Evolutionary conservation across 2,113 vertebrate genomes (phyloP).

Genomic region (Triplophysa dalaica): DNA sequence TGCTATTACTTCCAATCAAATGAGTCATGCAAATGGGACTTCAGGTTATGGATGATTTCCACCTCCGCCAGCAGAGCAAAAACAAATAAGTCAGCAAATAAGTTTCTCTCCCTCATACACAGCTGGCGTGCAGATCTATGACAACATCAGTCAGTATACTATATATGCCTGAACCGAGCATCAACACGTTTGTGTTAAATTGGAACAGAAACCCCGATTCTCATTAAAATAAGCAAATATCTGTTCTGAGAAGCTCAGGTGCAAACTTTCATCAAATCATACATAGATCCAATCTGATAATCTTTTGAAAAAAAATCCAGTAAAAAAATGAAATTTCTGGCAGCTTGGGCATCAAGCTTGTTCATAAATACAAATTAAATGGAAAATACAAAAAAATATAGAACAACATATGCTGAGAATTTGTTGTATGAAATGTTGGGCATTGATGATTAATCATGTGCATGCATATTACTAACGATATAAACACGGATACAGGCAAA

Average conservation of each 20-base stretch:
- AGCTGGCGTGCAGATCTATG: slow-evolving; percentile 13
- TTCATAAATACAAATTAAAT: no score
- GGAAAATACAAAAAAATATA: no score
- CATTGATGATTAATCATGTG: no score
- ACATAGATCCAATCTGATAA: no score
- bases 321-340: no score
- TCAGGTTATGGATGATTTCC: slow-evolving; percentile 42
- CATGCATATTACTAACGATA: no score
- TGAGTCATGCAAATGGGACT: slow-evolving; percentile 55
- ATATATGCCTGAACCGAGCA: neutral
- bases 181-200: slow-evolving; percentile 13
- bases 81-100: slow-evolving; percentile 56
- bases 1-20: slow-evolving; percentile 52
- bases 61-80: slow-evolving; percentile 25
- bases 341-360: no score
- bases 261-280: no score
- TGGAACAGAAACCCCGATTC: slow-evolving; percentile 21
- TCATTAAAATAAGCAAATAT: slow-evolving; percentile 33
- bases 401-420: no score
- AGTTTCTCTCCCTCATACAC: slow-evolving; percentile 24
- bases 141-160: slow-evolving; percentile 17
- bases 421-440: no score
- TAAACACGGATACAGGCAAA: no score
- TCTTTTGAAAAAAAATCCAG: neutral
- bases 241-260: no score